Percentiles rank a stretch among this genome's conserved stretches.
Evolutionary conservation across 2,888 invertebrate species (phyloP).

Genomic region (Synanthedon vespiformis): DNA sequence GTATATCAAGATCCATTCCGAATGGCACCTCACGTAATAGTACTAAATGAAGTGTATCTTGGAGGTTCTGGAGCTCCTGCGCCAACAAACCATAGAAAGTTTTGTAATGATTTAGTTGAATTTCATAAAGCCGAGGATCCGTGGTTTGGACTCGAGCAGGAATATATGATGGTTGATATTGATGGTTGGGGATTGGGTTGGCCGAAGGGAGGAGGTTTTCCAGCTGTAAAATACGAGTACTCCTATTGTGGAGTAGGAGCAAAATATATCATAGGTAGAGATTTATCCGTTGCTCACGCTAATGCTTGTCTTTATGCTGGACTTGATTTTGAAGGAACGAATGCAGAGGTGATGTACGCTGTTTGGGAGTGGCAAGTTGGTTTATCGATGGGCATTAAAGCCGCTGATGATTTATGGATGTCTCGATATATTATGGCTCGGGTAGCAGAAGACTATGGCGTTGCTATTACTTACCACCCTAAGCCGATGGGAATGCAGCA

Average conservation of each 20-base stretch:
- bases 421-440: constrained; percentile 84
- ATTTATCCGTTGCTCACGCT: constrained; percentile 89
- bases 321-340: constrained; percentile 91
- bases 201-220: constrained; percentile 93
- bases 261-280: constrained; percentile 91
- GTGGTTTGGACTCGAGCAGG: constrained; percentile 95
- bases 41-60: constrained; percentile 85
- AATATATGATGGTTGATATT: constrained; percentile 88
- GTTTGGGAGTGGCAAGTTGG: constrained; percentile 93
- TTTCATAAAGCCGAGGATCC: constrained; percentile 77
- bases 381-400: constrained; percentile 85
- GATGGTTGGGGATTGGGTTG: constrained; percentile 92
- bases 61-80: constrained; percentile 81
- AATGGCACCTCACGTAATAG: constrained; percentile 86
- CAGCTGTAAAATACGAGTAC: constrained; percentile 87
- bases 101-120: constrained; percentile 78
- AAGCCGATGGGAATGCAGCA: constrained; percentile 87
- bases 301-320: constrained; percentile 91
- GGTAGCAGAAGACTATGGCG: constrained; percentile 88
- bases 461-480: constrained; percentile 76
- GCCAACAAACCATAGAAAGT: constrained; percentile 76
- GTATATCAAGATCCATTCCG: constrained; percentile 93
- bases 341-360: constrained; percentile 97
- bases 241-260: constrained; percentile 96
- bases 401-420: constrained; percentile 89